Conservation (phyloP, 2,113 vertebrate genomes). For the Corapipo altera region DNA sequence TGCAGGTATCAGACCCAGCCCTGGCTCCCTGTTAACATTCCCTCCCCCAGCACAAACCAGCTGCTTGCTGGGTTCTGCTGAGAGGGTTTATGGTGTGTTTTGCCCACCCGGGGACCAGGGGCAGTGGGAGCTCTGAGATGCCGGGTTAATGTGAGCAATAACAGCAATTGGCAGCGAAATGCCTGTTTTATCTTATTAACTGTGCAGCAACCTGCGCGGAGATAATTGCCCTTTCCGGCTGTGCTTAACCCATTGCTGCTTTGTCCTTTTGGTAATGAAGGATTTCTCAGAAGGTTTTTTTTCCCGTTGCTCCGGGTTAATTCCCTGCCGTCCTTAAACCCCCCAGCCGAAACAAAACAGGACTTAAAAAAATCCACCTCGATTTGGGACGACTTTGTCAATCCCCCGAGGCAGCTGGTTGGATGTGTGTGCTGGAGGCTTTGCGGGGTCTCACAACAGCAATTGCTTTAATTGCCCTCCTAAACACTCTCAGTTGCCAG, state of each 20-base stretch:
- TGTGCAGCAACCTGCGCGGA: not conserved
- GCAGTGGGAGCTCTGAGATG: not conserved
- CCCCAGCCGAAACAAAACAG: not conserved
- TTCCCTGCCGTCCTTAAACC: not conserved
- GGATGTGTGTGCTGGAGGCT: not conserved
- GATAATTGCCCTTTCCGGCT: not conserved
- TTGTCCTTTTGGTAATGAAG: not conserved
- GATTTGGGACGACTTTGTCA: not conserved
- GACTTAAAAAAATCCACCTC: not conserved
- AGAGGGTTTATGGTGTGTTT: not conserved
- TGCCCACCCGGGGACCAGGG: accelerated
- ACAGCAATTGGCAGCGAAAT: not conserved
- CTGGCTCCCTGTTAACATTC: not conserved
- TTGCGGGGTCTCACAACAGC: not conserved
- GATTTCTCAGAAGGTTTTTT: not conserved
- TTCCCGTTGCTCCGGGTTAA: not conserved
- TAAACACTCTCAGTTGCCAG: not conserved
- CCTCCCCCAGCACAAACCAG: not conserved
- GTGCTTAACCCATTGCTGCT: not conserved
- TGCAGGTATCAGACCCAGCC: not conserved
- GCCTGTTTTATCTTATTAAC: not conserved
- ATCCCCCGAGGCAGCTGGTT: not conserved
- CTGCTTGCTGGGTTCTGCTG: not conserved
- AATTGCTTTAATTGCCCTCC: not conserved
- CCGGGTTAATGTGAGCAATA: not conserved